Percentiles rank a stretch among this genome's conserved stretches.
Evolutionary conservation across 2,888 invertebrate genomes (phyloP).

Genomic region (Spilosoma lubricipeda): DNA sequence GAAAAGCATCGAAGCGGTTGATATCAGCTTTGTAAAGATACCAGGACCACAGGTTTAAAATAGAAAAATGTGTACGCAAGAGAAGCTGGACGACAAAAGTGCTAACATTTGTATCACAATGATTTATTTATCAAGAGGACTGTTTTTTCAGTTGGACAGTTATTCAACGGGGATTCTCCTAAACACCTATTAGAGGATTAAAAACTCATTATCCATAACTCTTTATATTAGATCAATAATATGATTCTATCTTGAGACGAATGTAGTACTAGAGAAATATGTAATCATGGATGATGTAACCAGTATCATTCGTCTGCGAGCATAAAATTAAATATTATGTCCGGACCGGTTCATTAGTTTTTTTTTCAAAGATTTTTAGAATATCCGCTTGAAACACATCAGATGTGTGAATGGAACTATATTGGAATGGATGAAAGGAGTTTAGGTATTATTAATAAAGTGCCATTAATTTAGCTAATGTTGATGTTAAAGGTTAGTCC

Average conservation of each 20-base stretch:
- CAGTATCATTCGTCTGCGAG: slow-evolving; percentile 8
- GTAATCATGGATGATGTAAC: slow-evolving; percentile 19
- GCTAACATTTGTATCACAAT: too few species aligned
- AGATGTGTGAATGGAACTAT: not conserved
- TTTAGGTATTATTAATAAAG: not conserved
- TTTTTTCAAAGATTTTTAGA: slow-evolving; percentile 17
- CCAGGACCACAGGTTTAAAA: too few species aligned
- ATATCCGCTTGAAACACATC: not conserved
- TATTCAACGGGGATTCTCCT: too few species aligned
- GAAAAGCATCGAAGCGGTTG: too few species aligned
- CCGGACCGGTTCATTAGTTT: slow-evolving; percentile 31
- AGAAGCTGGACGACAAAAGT: too few species aligned
- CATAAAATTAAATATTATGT: slow-evolving; percentile 22
- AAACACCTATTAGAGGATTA: too few species aligned
- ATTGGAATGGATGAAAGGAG: not conserved
- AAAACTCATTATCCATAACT: not conserved
- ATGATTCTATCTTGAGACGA: not conserved
- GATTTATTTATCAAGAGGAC: too few species aligned
- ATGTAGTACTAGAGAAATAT: slow-evolving; percentile 5
- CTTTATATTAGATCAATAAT: not conserved
- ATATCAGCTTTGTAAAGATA: too few species aligned
- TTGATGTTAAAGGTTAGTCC: not conserved
- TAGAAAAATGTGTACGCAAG: too few species aligned
- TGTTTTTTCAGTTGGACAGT: too few species aligned
- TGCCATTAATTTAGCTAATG: not conserved